Conservation (phyloP, 92 coral and sea anemone species). For the Umimayanthus kanabou region DNA sequence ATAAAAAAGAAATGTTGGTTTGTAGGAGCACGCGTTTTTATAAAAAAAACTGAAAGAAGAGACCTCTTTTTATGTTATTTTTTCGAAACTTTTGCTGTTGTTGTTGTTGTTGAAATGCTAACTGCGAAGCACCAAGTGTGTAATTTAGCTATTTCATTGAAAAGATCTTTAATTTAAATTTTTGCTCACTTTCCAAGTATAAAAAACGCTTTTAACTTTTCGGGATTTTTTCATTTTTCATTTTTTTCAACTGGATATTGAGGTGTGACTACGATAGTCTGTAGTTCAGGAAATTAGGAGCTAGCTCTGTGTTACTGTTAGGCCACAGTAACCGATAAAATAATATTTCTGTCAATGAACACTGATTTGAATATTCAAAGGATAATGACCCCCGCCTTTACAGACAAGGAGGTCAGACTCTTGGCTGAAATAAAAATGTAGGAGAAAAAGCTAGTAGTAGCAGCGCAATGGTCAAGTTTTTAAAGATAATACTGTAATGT, state of each 20-base stretch:
- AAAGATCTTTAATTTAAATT: background rate
- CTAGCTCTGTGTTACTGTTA: background rate
- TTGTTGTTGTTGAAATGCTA: no score
- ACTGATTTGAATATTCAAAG: background rate
- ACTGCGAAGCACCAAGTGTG: background rate
- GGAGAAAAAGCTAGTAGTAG: background rate
- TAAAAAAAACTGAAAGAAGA: no score
- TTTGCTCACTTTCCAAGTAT: background rate
- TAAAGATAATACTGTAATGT: background rate
- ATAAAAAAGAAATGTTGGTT: background rate
- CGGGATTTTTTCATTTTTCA: background rate
- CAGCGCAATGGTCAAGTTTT: no score
- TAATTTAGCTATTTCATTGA: background rate
- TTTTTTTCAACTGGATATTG: no score
- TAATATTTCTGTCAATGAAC: background rate
- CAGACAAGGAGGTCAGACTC: background rate
- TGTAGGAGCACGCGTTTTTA: background rate
- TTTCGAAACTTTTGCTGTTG: background rate
- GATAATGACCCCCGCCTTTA: background rate
- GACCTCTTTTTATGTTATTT: no score
- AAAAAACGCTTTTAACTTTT: background rate
- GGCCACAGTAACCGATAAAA: background rate
- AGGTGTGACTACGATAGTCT: background rate
- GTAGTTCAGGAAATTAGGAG: no score
- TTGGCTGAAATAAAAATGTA: background rate